A percentile compares a stretch with the other conserved stretches of the same genome.
These are phyloP conservation scores for Smittia sp. DNA, from an alignment of 2,888 invertebrate genomes.

Conservation along the genomic window DNA sequence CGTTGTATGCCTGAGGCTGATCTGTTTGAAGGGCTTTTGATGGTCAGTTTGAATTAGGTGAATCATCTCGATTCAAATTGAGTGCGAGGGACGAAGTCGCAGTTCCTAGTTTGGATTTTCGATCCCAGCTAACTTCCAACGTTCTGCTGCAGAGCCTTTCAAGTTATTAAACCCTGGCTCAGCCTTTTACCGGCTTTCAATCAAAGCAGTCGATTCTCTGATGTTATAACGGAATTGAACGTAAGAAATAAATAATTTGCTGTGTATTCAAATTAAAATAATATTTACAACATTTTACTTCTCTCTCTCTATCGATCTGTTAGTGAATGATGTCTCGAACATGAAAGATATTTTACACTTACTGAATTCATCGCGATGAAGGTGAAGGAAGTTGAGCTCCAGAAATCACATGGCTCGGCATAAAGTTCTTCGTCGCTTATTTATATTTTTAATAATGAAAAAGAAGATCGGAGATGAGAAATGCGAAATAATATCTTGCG, in stretches of 20 bases:
- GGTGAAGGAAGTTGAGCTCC: no score
- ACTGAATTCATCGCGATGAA: no score
- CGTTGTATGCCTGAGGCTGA: no score
- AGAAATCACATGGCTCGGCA: background rate
- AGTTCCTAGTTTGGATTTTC: no score
- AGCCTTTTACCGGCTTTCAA: conserved; percentile 21
- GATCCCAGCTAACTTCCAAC: no score
- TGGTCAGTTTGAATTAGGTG: no score
- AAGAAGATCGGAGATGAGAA: conserved; percentile 13
- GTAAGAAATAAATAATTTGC: conserved; percentile 15
- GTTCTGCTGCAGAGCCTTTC: no score
- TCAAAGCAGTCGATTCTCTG: conserved; percentile 22
- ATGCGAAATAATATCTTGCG: background rate
- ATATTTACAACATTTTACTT: conserved; percentile 12
- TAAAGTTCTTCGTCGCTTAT: conserved; percentile 11
- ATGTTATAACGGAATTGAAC: background rate
- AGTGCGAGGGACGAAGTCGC: no score
- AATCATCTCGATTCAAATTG: no score
- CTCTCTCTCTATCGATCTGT: background rate
- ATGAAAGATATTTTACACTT: background rate
- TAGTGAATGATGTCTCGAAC: background rate
- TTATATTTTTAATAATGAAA: conserved; percentile 11
- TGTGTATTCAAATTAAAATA: conserved; percentile 23
- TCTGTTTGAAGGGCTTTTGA: no score
- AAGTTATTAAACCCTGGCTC: background rate